phyloP scores from a whole-genome alignment of 2,113 vertebrate genomes.

The Salvelinus sp. region DNA sequence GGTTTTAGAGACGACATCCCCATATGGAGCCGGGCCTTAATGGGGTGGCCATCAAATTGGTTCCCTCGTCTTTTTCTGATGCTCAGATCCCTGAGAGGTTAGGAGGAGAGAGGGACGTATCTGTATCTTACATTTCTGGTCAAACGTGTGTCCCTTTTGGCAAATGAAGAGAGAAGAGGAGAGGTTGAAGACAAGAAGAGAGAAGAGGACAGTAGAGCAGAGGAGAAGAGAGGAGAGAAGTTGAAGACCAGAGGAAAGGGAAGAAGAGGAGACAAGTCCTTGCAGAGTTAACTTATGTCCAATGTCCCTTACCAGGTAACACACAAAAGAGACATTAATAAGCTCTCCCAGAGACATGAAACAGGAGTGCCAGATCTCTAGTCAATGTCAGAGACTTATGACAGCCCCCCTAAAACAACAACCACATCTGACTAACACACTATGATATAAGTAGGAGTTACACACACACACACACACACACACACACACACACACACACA shows the following conservation, averaged over 20 bases:
- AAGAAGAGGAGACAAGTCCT: too few species aligned
- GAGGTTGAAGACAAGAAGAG: too few species aligned
- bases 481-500: slow-evolving; percentile 10
- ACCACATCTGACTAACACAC: slow-evolving; percentile 23
- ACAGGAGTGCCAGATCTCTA: slow-evolving; percentile 59
- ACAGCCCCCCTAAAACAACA: slow-evolving; percentile 65
- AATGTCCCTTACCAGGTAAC: background rate
- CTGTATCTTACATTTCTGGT: too few species aligned
- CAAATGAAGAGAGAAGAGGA: too few species aligned
- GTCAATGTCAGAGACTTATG: slow-evolving; percentile 65
- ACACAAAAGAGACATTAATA: slow-evolving; percentile 15
- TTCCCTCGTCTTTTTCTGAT: slow-evolving; percentile 11
- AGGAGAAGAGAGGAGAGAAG: too few species aligned
- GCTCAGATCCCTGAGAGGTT: background rate
- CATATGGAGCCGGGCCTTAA: slow-evolving; percentile 61
- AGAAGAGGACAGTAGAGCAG: too few species aligned
- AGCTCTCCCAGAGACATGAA: slow-evolving; percentile 14
- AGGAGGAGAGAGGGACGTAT: too few species aligned
- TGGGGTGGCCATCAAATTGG: slow-evolving; percentile 42
- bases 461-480: slow-evolving; percentile 5
- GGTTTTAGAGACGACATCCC: slow-evolving; percentile 55
- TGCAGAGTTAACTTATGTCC: too few species aligned
- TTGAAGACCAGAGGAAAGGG: too few species aligned
- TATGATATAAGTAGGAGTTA: background rate
- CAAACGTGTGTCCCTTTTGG: too few species aligned